Base-by-base conservation (phyloP, 1,140 invertebrate species). In the Steinernema feltiae region DNA sequence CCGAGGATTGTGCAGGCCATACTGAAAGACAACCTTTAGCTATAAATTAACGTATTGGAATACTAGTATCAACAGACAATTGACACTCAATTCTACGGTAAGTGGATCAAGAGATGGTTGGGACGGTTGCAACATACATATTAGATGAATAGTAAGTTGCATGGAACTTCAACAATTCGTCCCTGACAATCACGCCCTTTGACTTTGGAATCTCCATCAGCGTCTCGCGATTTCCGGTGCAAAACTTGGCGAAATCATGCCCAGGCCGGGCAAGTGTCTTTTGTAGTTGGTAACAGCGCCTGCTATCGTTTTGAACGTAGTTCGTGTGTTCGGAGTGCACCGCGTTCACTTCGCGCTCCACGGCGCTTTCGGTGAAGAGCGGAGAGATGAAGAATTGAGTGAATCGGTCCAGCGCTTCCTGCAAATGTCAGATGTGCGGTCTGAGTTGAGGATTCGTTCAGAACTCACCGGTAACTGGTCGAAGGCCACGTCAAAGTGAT, bases 241-340 rank as follows among this genome's bases (percentile, higher is more conserved):
- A 74, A 48, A 80, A 80, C 46, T 81, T 81, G 29, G 70, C 48
- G 46, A 77, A 75, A 30, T 74, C 75, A 48, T 81, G 79, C 1
- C 73, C 77, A 1, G 72, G 79, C 24, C 87, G 73, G 17, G 81
- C 82, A 27, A 79, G 90, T 70, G 91, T 91, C 3, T 27, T 12
- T 27, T 97, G 93, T 1, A 98, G 87, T 87, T 97, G 94, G 87
- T 92, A 90, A 15, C 93, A 86, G 69, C 95, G 89, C 94, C 94
- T 97, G 0, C 89, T 87, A 88, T 98, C 95, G 82, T 90, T 92
- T 0, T 91, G 90, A 18, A 94, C 83, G 89, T 98, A 98, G 88
- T 97, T 97, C 81, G 94, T 92, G 87, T 98, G 93, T 85, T 99
- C 96, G 0, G 93, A 95, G 88, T 98, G 91, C 0, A 98, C 94